Evolutionary conservation across 2,113 vertebrate genomes (phyloP).

Genomic region (Lasiurus cinereus): DNA sequence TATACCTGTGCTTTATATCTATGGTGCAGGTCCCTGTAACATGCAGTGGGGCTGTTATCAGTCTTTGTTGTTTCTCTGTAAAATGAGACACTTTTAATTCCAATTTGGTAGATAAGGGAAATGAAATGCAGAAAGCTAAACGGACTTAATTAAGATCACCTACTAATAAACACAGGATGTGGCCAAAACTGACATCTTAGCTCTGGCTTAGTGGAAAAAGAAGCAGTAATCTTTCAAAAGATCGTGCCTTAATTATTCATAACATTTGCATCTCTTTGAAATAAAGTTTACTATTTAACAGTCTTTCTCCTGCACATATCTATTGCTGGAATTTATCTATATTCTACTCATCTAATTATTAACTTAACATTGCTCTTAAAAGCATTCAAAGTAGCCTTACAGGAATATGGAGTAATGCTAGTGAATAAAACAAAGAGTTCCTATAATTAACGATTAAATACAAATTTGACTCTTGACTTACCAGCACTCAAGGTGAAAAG

Average conservation of each 20-base stretch:
- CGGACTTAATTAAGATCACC: constrained; percentile 71
- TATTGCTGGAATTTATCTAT: constrained; percentile 30
- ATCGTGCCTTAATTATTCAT: constrained; percentile 30
- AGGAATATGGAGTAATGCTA: neutral
- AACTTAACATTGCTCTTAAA: neutral
- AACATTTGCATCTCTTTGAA: constrained; percentile 50
- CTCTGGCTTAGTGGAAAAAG: constrained; percentile 30
- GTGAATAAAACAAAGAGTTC: constrained; percentile 9
- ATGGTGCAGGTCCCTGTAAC: neutral
- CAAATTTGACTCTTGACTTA: neutral
- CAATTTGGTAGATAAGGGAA: constrained; percentile 72
- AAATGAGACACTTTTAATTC: constrained; percentile 69
- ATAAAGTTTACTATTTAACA: constrained; percentile 42
- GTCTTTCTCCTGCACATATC: neutral
- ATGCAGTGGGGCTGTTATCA: constrained; percentile 26
- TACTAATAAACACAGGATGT: constrained; percentile 63
- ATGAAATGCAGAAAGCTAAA: constrained; percentile 63
- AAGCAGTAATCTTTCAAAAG: constrained; percentile 56
- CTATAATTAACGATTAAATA: neutral
- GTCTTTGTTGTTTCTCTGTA: constrained; percentile 42
- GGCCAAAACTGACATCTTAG: constrained; percentile 11
- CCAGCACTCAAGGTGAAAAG: neutral
- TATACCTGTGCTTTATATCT: neutral
- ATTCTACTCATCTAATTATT: constrained; percentile 33
- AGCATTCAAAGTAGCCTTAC: constrained; percentile 11